Conservation (phyloP, 2,888 invertebrate genomes). For the Argyra leucocephala region DNA sequence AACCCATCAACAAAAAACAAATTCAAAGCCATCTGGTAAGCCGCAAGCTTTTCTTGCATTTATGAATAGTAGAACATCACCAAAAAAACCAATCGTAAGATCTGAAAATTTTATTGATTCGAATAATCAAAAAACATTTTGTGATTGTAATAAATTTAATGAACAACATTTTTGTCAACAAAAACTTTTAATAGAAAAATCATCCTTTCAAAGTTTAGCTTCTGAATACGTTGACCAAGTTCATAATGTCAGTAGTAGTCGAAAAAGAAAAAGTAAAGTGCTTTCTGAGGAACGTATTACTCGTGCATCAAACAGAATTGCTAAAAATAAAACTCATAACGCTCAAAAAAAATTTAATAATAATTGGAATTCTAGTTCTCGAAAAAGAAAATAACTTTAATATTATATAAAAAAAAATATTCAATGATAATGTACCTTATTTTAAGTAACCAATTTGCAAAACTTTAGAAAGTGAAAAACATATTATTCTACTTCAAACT, state of each 20-base stretch:
- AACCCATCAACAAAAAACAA: neutral
- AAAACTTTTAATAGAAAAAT: neutral
- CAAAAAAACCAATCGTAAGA: neutral
- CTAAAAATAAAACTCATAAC: constrained; percentile 21
- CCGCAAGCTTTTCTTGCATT: neutral
- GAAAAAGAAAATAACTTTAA: constrained; percentile 11
- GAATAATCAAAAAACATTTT: neutral
- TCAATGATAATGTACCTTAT: no score
- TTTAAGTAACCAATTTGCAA: no score
- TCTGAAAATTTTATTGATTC: neutral
- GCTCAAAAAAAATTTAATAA: constrained; percentile 11
- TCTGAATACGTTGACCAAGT: neutral
- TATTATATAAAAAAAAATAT: neutral
- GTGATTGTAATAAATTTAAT: neutral
- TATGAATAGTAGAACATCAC: neutral
- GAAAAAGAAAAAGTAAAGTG: constrained; percentile 16
- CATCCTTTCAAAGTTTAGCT: neutral
- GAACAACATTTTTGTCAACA: neutral
- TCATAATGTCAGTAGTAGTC: neutral
- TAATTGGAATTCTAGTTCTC: neutral
- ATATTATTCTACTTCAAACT: no score
- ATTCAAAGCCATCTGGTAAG: constrained; percentile 9
- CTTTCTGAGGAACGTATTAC: constrained; percentile 20
- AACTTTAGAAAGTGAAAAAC: no score
- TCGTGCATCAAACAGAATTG: constrained; percentile 20